Percentiles rank a stretch among this genome's conserved stretches.
These are phyloP conservation scores for Leptothorax acervorum DNA, from an alignment of 2,888 invertebrate genomes.

Conservation along the genomic window DNA sequence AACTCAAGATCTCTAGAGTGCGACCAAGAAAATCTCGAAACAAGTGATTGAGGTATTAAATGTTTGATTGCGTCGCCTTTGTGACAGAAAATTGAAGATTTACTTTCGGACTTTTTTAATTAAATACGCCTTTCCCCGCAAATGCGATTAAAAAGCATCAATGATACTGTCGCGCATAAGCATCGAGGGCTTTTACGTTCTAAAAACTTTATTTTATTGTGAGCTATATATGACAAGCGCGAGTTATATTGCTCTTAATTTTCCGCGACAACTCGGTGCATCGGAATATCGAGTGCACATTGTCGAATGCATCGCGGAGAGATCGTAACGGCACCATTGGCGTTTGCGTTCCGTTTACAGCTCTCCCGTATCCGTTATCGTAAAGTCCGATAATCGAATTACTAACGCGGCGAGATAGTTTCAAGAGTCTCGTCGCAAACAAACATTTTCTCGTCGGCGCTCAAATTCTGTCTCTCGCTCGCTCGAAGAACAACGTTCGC, in stretches of 20 bases:
- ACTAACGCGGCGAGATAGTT: conserved; percentile 46
- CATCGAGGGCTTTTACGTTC: not conserved
- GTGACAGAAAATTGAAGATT: not conserved
- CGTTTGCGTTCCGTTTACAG: conserved; percentile 45
- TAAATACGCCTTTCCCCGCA: not conserved
- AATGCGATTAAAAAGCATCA: not conserved
- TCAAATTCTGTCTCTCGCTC: conserved; percentile 37
- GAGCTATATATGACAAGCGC: conserved; percentile 36
- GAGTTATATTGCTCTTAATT: conserved; percentile 48
- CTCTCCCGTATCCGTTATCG: conserved; percentile 22
- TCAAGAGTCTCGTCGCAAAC: conserved; percentile 44
- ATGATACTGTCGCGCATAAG: not conserved
- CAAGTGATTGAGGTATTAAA: conserved; percentile 21
- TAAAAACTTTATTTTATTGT: conserved; percentile 14
- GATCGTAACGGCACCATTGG: conserved; percentile 50
- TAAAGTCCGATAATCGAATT: conserved; percentile 49
- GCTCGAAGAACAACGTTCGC: conserved; percentile 32
- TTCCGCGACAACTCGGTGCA: conserved; percentile 41
- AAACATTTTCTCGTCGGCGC: conserved; percentile 38
- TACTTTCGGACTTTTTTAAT: not conserved
- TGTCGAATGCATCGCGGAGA: conserved; percentile 45
- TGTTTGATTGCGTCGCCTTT: not conserved
- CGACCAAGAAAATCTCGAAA: conserved; percentile 28
- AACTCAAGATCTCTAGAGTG: conserved; percentile 13
- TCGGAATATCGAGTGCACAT: conserved; percentile 42